Evolutionary conservation across 2,797 vertebrate species (phyloP).

Genomic region (Hafferia zeledoni): DNA sequence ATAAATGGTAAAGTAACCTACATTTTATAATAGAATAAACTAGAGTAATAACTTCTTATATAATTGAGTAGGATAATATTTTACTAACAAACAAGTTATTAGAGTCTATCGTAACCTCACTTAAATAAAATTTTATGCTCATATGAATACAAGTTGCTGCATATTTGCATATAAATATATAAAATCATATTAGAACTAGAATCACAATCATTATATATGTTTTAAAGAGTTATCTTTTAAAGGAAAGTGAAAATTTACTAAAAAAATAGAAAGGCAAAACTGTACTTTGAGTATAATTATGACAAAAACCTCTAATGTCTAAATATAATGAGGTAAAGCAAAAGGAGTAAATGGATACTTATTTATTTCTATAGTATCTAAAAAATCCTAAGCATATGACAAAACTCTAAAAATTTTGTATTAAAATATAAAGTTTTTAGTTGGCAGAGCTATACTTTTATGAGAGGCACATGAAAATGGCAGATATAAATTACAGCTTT

Average conservation of each 20-base stretch:
- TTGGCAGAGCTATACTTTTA: neutral
- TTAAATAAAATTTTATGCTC: neutral
- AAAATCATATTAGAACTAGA: neutral
- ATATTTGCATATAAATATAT: neutral
- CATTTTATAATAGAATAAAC: neutral
- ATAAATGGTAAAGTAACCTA: slow-evolving; percentile 83
- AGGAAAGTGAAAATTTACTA: neutral
- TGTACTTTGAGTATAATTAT: neutral
- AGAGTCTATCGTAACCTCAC: neutral
- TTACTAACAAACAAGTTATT: neutral
- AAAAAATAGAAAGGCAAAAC: neutral
- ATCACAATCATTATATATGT: neutral
- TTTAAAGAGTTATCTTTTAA: neutral
- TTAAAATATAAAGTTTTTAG: neutral
- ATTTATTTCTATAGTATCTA: neutral
- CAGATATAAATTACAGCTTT: neutral
- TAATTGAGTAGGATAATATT: neutral
- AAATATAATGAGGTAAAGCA: neutral
- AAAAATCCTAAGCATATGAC: neutral
- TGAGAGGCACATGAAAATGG: neutral
- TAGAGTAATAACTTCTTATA: neutral
- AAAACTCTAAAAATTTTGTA: neutral
- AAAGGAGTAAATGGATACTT: neutral
- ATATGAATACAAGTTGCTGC: neutral
- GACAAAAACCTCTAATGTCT: neutral